A percentile compares a stretch with the other conserved stretches of the same genome.
These are phyloP conservation scores for Trissolcus brochymenae DNA, from an alignment of 2,888 invertebrate species.

Conservation along the genomic window DNA sequence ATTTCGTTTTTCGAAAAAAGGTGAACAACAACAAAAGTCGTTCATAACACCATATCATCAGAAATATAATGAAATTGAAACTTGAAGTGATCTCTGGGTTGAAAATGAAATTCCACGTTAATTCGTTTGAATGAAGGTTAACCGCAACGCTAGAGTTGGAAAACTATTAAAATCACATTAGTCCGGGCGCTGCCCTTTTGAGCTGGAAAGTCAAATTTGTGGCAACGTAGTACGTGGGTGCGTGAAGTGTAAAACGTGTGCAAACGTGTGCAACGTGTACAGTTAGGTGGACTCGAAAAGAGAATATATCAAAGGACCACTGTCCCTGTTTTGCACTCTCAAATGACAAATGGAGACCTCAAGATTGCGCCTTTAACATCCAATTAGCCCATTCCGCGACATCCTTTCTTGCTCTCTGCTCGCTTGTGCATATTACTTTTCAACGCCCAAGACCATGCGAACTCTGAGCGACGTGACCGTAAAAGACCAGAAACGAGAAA, in stretches of 20 bases:
- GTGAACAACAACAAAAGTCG: too few relatives aligned
- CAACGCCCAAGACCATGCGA: constrained; percentile 38
- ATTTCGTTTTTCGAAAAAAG: too few relatives aligned
- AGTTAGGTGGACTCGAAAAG: constrained; percentile 43
- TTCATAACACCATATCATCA: too few relatives aligned
- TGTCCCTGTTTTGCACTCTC: constrained; percentile 62
- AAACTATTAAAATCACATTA: constrained; percentile 41
- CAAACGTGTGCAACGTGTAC: constrained; percentile 49
- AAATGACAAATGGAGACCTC: constrained; percentile 73
- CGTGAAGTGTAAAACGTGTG: constrained; percentile 46
- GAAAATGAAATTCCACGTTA: constrained; percentile 17
- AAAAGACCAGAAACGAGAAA: constrained; percentile 59
- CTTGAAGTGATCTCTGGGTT: not conserved
- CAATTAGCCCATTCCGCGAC: constrained; percentile 65
- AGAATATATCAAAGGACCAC: constrained; percentile 46
- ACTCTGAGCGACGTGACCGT: constrained; percentile 46
- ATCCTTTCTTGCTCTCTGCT: constrained; percentile 22
- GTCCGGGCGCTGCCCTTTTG: constrained; percentile 28
- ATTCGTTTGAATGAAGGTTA: constrained; percentile 37
- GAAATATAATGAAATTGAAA: too few relatives aligned
- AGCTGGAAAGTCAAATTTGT: constrained; percentile 40
- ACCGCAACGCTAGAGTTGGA: constrained; percentile 27
- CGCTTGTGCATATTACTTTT: constrained; percentile 33
- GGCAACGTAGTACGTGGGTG: constrained; percentile 32
- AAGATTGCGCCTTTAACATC: constrained; percentile 70